phyloP scores from a whole-genome alignment of 2,113 vertebrate genomes.

The Nothobranchius furzeri region DNA sequence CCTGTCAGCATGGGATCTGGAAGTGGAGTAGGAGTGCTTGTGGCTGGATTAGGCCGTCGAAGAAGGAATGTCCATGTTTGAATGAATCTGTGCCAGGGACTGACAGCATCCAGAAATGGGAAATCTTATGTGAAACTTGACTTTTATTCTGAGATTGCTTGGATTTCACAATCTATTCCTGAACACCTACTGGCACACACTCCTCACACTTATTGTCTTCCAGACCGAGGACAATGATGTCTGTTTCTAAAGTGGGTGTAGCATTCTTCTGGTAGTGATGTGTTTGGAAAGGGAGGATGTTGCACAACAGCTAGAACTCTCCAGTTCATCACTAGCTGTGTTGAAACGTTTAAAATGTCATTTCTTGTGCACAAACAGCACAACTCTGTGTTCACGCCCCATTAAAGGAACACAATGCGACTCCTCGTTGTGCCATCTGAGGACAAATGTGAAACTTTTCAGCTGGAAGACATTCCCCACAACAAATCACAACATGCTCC shows the following conservation, averaged over 20 bases:
- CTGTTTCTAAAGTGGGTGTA: conserved; percentile 64
- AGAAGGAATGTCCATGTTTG: conserved; percentile 59
- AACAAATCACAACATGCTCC: conserved; percentile 34
- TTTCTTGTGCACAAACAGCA: conserved; percentile 39
- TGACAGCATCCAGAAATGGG: background rate
- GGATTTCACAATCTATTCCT: background rate
- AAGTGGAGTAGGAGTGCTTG: conserved; percentile 26
- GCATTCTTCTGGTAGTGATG: conserved; percentile 61
- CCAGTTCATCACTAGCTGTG: conserved; percentile 69
- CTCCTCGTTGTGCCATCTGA: background rate
- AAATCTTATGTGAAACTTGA: background rate
- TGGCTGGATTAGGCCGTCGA: conserved; percentile 43
- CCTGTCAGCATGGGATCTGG: conserved; percentile 48
- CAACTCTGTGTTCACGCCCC: conserved; percentile 4
- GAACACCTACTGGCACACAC: no score
- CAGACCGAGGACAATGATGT: conserved; percentile 50
- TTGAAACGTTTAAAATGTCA: conserved; percentile 78
- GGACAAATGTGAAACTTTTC: background rate
- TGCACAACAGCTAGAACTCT: conserved; percentile 73
- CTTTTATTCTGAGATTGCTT: background rate
- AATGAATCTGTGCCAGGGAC: conserved; percentile 34
- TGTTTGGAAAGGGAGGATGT: conserved; percentile 75
- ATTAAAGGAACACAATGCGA: background rate
- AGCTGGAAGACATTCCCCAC: conserved; percentile 34
- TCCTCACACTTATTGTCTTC: conserved; percentile 42